Evolutionary conservation across 2,113 vertebrate genomes (phyloP).

Genomic region (Plecotus auritus): DNA sequence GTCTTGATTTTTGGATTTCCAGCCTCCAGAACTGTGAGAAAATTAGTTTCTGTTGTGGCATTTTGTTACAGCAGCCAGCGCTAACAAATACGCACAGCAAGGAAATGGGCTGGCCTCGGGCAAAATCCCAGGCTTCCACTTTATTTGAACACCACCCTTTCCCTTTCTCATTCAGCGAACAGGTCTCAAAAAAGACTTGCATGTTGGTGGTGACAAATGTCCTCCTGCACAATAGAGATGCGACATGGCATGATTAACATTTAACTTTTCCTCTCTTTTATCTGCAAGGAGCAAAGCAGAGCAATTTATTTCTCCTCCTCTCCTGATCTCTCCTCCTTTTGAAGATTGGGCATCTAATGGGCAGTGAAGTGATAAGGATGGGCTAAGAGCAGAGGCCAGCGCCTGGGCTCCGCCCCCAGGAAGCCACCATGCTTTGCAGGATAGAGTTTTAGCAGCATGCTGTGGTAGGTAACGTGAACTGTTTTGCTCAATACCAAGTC

Average conservation of each 20-base stretch:
- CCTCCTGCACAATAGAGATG: neutral
- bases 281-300: neutral
- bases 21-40: neutral
- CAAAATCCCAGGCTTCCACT: neutral
- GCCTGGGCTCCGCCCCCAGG: neutral
- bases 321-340: neutral
- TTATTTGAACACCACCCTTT: neutral
- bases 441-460: neutral
- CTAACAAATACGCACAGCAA: neutral
- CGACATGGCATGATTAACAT: neutral
- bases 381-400: neutral
- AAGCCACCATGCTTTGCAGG: neutral
- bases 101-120: neutral
- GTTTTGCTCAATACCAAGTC: neutral
- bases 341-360: neutral
- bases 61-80: neutral
- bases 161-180: neutral
- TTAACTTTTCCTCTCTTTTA: slow-evolving; percentile 23
- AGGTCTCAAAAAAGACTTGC: neutral
- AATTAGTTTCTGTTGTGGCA: neutral
- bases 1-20: neutral
- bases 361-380: neutral
- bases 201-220: neutral
- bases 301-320: neutral
- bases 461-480: neutral